These are phyloP conservation scores for Drosophila conformis DNA, from an alignment of 2,888 invertebrate species.

Conservation along the genomic window DNA sequence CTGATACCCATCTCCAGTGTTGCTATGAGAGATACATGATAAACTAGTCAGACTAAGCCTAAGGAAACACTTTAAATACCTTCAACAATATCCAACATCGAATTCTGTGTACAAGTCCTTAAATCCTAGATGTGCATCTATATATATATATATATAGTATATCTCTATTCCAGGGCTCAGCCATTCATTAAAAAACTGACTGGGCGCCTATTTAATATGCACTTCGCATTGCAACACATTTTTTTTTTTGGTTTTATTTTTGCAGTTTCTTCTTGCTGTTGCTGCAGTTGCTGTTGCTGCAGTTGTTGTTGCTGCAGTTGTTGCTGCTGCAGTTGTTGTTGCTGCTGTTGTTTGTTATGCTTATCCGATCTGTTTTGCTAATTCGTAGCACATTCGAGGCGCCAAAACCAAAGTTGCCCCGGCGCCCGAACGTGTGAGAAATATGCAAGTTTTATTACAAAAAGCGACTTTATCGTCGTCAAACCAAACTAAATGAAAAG, in stretches of 20 bases:
- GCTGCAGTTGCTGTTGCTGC: slow-evolving; percentile 12
- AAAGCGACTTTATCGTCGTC: slow-evolving; percentile 12
- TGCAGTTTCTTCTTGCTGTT: slow-evolving; percentile 20
- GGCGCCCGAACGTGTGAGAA: slow-evolving; percentile 65
- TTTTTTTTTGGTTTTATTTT: not conserved
- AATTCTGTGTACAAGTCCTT: slow-evolving; percentile 26
- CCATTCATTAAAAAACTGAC: slow-evolving; percentile 74
- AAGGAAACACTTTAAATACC: not conserved
- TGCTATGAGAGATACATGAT: not conserved
- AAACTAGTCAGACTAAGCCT: not conserved
- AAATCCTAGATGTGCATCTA: slow-evolving; percentile 9
- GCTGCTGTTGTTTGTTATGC: slow-evolving; percentile 42
- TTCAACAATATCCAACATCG: not conserved
- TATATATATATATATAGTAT: slow-evolving; percentile 9
- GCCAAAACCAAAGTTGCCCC: slow-evolving; percentile 65
- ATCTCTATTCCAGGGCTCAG: slow-evolving; percentile 23
- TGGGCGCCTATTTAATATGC: slow-evolving; percentile 66
- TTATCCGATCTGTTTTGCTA: slow-evolving; percentile 83
- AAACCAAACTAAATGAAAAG: slow-evolving; percentile 19
- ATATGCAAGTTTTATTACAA: slow-evolving; percentile 44
- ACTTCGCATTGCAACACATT: slow-evolving; percentile 49
- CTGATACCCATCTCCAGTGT: not conserved
- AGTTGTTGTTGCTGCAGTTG: slow-evolving; percentile 28
- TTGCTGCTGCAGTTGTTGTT: slow-evolving; percentile 17
- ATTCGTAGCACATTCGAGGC: slow-evolving; percentile 80